Percentiles rank a stretch among this genome's conserved stretches.
Evolutionary conservation across 2,797 vertebrate species (phyloP).

Genomic region (Syngnathus acus): DNA sequence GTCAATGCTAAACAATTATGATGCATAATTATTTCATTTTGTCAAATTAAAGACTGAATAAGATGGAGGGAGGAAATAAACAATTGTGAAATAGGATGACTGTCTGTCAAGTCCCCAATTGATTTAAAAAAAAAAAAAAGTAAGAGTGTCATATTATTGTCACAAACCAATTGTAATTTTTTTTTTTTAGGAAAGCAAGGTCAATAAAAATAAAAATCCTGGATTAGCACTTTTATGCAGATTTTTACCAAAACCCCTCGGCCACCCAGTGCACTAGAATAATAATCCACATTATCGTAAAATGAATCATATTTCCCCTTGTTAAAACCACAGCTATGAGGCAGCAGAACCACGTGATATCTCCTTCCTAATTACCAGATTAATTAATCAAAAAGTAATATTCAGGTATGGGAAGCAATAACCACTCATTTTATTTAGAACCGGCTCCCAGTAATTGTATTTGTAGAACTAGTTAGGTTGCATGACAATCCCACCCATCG

Average conservation of each 20-base stretch:
- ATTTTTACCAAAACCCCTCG: not conserved
- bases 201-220: not conserved
- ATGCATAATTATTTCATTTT: not conserved
- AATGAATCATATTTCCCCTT: not conserved
- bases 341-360: not conserved
- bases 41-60: not conserved
- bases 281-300: not conserved
- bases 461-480: too few relatives aligned
- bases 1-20: not conserved
- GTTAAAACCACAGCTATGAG: not conserved
- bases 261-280: not conserved
- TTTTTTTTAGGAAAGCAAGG: not conserved
- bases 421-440: too few relatives aligned
- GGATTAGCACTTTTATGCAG: not conserved
- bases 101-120: not conserved
- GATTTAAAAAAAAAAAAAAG: too few relatives aligned
- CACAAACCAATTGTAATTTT: too few relatives aligned
- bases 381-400: too few relatives aligned
- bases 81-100: not conserved
- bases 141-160: too few relatives aligned
- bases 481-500: too few relatives aligned
- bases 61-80: not conserved
- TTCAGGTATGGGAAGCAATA: too few relatives aligned
- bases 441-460: too few relatives aligned
- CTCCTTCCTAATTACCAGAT: too few relatives aligned